A percentile compares a stretch with the other conserved stretches of the same genome.
Conservation (phyloP, 2,797 vertebrate genomes). For the Coccyzus lansbergi region DNA sequence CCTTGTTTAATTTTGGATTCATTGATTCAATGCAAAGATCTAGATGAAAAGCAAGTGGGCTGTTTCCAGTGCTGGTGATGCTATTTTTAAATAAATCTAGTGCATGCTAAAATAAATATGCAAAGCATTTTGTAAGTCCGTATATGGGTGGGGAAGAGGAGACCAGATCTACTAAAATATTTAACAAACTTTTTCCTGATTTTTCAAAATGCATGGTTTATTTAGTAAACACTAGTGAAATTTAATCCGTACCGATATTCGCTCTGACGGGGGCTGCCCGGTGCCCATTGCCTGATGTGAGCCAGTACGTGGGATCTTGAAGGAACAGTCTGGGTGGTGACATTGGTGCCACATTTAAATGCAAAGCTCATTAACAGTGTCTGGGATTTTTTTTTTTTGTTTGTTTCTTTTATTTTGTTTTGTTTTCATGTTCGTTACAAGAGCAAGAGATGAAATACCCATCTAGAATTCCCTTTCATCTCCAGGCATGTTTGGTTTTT, state of each 20-base stretch:
- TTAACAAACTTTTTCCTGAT: slow-evolving; percentile 63
- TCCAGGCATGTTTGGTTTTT: background rate
- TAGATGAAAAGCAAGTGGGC: slow-evolving; percentile 64
- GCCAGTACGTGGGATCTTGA: background rate
- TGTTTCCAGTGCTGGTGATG: slow-evolving; percentile 53
- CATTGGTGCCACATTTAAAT: slow-evolving; percentile 36
- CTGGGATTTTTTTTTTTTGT: slow-evolving; percentile 11
- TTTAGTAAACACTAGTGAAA: slow-evolving; percentile 7
- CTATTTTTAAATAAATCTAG: slow-evolving; percentile 70
- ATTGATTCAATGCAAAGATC: slow-evolving; percentile 68
- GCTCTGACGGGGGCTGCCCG: background rate
- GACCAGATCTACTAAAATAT: slow-evolving; percentile 69
- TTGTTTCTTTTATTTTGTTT: background rate
- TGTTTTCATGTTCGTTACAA: background rate
- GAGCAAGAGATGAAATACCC: slow-evolving; percentile 15
- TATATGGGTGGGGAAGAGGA: slow-evolving; percentile 11
- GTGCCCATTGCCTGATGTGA: background rate
- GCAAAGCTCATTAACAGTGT: background rate
- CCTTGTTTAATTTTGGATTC: slow-evolving; percentile 69
- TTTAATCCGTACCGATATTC: background rate
- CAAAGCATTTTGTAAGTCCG: slow-evolving; percentile 62
- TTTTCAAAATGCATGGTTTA: background rate
- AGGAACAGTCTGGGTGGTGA: background rate
- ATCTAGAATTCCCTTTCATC: slow-evolving; percentile 55
- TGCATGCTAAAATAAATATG: slow-evolving; percentile 65